phyloP scores from a whole-genome alignment of 2,113 vertebrate species.

The Boulengeromyrus knoepffleri region DNA sequence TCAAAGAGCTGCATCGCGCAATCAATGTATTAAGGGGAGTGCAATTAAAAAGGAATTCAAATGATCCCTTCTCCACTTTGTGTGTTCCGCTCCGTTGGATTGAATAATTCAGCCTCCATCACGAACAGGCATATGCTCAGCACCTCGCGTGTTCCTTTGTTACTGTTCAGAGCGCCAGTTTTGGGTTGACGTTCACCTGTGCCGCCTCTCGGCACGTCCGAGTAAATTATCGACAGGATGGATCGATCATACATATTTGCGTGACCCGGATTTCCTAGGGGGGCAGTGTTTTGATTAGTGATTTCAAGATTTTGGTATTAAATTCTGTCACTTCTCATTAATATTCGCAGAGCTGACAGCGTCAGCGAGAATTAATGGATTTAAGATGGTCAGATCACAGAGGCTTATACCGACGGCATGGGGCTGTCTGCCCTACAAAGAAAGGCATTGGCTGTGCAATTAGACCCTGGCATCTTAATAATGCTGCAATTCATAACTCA shows the following conservation, averaged over 20 bases:
- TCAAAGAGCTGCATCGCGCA: constrained; percentile 37
- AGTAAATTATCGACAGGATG: neutral
- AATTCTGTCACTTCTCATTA: neutral
- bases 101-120: constrained; percentile 54
- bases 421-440: neutral
- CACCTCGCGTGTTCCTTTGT: neutral
- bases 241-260: neutral
- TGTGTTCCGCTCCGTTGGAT: constrained; percentile 55
- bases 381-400: constrained; percentile 13
- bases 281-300: neutral
- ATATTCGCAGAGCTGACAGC: constrained; percentile 2
- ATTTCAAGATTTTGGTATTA: neutral
- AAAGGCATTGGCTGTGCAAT: neutral
- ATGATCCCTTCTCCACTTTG: constrained; percentile 43
- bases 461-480: constrained; percentile 14
- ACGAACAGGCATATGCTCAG: neutral
- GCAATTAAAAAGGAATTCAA: constrained; percentile 58
- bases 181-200: neutral
- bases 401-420: neutral
- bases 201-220: neutral
- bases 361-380: neutral
- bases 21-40: constrained; percentile 48
- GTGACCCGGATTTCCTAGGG: neutral
- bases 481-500: neutral
- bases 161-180: neutral